Conservation (phyloP, 2,888 invertebrate species). For the Sphaerophoria taeniata region DNA sequence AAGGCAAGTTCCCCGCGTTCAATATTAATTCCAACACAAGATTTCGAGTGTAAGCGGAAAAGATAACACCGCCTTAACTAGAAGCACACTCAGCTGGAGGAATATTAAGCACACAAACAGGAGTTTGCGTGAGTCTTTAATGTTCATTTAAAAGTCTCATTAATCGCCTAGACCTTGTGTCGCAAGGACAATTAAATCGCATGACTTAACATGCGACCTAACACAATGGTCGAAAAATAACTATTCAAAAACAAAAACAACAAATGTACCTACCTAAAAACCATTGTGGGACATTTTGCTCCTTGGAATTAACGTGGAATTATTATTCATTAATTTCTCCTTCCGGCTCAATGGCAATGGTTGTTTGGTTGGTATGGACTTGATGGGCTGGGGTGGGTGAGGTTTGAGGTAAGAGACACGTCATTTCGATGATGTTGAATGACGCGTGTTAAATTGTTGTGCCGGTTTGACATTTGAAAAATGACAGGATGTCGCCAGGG, state of each 20-base stretch:
- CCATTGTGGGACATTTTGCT: slow-evolving; percentile 48
- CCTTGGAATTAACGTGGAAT: slow-evolving; percentile 61
- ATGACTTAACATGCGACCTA: slow-evolving; percentile 61
- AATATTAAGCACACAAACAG: slow-evolving; percentile 12
- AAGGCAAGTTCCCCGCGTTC: background rate
- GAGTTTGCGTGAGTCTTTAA: slow-evolving; percentile 58
- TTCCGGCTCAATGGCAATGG: slow-evolving; percentile 61
- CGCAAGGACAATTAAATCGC: slow-evolving; percentile 39
- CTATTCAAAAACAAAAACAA: background rate
- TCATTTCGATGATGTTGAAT: slow-evolving; percentile 61
- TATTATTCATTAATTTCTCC: slow-evolving; percentile 73
- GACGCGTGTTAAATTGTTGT: slow-evolving; percentile 70
- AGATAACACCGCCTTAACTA: slow-evolving; percentile 1
- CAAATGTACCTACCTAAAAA: slow-evolving; percentile 40
- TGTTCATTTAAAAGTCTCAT: slow-evolving; percentile 60
- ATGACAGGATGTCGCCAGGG: slow-evolving; percentile 69
- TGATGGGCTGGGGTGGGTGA: background rate
- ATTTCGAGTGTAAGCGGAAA: slow-evolving; percentile 2
- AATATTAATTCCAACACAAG: background rate
- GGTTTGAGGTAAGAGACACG: background rate
- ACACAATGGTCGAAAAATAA: slow-evolving; percentile 29
- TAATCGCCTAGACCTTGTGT: slow-evolving; percentile 23
- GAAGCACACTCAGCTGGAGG: slow-evolving; percentile 38
- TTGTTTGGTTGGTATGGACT: background rate
- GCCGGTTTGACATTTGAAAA: slow-evolving; percentile 71